Base-by-base conservation (phyloP, 2,113 vertebrate species). In the Perccottus glenii region DNA sequence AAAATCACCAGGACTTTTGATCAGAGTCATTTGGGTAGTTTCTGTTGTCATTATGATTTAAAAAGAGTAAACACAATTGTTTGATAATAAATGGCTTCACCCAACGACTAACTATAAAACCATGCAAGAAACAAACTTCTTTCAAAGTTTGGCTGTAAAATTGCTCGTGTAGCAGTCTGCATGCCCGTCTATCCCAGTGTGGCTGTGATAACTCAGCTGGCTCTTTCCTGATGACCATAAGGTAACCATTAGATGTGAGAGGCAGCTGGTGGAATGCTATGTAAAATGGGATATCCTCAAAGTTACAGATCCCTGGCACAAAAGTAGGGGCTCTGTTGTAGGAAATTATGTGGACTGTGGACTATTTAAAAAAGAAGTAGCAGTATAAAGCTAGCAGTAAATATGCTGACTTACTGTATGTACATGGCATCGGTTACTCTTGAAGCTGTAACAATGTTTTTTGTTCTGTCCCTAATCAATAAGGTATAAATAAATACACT, bases 211-310 rank as follows among this genome's bases (percentile, higher is more conserved):
- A 73, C 74, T 60, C 53, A 72, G 78, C 70, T 70, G 80, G 78
- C 81, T 75, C 67, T 84, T 87, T 83, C 78, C 67, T 83, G 67
- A 68, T 67, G 76, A 14, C 70, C 89, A 90, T 79, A 87, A 87
- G 85, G 85, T 80, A 86, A 83, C 77, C 80, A 90, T 89, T 88
- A 89, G 74, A 86, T 38, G 63, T 83, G 74, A 85, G 77, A 75
- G 50, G 56, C 64, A 80, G 75, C 63, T 84, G 85, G 82, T 80
- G 78, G 77, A 19, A 47, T 55, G 52, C 48, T 50, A 27, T 27
- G n/a, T 80, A 67, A 78, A 80, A 73, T 70, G 65, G 81, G 77
- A 80, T 82, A 81, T 77, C 82, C 83, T 86, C 42, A 73, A 70
- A 83, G 63, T 69, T 81, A 58, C 81, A 58, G 59, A 75, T 58